Evolutionary conservation across 2,113 vertebrate genomes (phyloP), one percentile per base, ranked within the genome.

Genomic region (Mastomys natalensis): DNA sequence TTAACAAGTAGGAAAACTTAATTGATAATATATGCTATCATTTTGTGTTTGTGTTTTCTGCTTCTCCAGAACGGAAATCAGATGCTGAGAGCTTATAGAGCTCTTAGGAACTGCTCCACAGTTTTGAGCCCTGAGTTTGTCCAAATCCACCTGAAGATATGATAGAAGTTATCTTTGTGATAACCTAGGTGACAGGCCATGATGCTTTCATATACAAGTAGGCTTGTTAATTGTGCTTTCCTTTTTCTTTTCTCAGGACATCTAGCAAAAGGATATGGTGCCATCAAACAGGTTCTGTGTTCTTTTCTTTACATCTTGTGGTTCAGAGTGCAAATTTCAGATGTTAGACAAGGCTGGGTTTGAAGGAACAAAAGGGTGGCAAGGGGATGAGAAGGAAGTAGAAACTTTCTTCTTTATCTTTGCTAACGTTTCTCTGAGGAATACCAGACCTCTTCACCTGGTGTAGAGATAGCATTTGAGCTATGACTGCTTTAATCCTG

Each of bases 371-470:
- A 95, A 95, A 89, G 22, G 0, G 3, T 76, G 55, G 29, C 66
- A 87, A 77, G 90, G 81, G 96, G 77, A 92, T 92, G 87, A 95
- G 89, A 97, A 66, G 16, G 22, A 94, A 89, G n/a, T 72, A 89
- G 78, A 53, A 95, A 92, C 93, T 96, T 97, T 97, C 87, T 95
- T 97, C 74, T 76, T 95, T 64, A 77, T 51, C 53, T 85, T 68
- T 78, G 24, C 72, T 80, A 96, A 93, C 62, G 66, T 6, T 82
- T 68, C 45, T 97, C 86, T 93, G 74, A 91, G 91, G 96, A 97
- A 73, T n/a, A 62, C 29, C 8, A 70, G 91, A 97, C 55, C 92
- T 94, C 92, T 95, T 97, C 92, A 97, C 86, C 93, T 58, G 64
- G 43, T 6, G 89, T 86, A 82, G 29, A 37, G 24, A 60, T 10